A percentile compares a stretch with the other conserved stretches of the same genome.
Evolutionary conservation across 2,797 vertebrate species (phyloP).

Genomic region (Tinamus major): DNA sequence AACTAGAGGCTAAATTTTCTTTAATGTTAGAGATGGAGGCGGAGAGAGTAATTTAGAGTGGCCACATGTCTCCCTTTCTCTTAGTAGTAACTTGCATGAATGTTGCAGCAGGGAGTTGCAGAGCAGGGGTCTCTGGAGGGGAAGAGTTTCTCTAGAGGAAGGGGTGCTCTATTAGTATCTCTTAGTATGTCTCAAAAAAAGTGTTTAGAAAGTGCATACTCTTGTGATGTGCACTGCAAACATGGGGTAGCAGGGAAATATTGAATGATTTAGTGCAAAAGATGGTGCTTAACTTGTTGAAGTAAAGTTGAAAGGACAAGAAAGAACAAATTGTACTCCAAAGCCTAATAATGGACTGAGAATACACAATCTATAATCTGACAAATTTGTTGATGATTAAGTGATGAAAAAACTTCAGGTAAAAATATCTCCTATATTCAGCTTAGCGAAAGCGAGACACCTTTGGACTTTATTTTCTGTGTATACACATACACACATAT

Average conservation of each 20-base stretch:
- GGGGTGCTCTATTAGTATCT: no score
- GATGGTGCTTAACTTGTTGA: background rate
- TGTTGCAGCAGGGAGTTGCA: background rate
- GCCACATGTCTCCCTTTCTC: background rate
- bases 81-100: background rate
- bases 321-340: background rate
- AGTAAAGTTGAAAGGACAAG: background rate
- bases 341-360: background rate
- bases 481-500: no score
- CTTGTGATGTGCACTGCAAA: background rate
- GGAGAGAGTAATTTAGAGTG: background rate
- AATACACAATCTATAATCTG: background rate
- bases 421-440: background rate
- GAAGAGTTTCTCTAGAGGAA: no score
- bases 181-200: background rate
- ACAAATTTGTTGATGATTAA: background rate
- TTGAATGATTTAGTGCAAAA: background rate
- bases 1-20: background rate
- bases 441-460: background rate
- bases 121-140: background rate
- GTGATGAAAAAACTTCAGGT: background rate
- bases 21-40: background rate
- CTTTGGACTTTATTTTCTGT: background rate
- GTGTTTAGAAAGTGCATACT: background rate
- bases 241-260: background rate